phyloP scores from a whole-genome alignment of 2,888 invertebrate species.

The Didymodactylos carnosus region DNA sequence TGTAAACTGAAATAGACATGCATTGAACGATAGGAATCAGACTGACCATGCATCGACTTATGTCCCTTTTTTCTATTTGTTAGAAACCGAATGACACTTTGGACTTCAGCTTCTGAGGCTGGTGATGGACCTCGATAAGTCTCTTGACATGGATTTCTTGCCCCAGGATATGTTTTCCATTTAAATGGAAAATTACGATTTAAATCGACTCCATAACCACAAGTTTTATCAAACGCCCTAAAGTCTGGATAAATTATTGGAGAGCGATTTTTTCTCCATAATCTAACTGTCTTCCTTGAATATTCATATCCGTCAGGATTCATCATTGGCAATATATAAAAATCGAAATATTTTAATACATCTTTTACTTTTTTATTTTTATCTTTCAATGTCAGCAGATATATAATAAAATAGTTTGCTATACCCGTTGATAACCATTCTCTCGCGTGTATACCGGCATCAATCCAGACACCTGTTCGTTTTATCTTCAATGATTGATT shows the following conservation, averaged over 20 bases:
- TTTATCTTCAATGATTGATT: neutral
- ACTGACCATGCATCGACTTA: too few relatives aligned
- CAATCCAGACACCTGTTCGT: neutral
- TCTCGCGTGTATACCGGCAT: constrained; percentile 12
- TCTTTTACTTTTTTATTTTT: neutral
- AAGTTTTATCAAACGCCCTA: neutral
- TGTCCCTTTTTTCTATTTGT: neutral
- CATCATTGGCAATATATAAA: constrained; percentile 2
- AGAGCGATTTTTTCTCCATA: constrained; percentile 12
- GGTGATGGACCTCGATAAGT: neutral
- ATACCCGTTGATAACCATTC: constrained; percentile 13
- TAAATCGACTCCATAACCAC: constrained; percentile 10
- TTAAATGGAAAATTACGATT: constrained; percentile 13
- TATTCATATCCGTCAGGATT: constrained; percentile 14
- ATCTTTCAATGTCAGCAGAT: neutral
- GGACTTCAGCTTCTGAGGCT: constrained; percentile 6
- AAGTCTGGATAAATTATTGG: neutral
- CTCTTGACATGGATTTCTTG: constrained; percentile 4
- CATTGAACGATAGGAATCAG: neutral
- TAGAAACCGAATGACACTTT: neutral
- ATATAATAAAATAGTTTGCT: neutral
- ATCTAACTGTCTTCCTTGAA: neutral
- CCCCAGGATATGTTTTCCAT: constrained; percentile 6
- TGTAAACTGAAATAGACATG: constrained; percentile 8
- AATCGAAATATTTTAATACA: constrained; percentile 2